Base-by-base conservation (phyloP, 1,140 invertebrate species). In the Drosophila mojavensis region DNA sequence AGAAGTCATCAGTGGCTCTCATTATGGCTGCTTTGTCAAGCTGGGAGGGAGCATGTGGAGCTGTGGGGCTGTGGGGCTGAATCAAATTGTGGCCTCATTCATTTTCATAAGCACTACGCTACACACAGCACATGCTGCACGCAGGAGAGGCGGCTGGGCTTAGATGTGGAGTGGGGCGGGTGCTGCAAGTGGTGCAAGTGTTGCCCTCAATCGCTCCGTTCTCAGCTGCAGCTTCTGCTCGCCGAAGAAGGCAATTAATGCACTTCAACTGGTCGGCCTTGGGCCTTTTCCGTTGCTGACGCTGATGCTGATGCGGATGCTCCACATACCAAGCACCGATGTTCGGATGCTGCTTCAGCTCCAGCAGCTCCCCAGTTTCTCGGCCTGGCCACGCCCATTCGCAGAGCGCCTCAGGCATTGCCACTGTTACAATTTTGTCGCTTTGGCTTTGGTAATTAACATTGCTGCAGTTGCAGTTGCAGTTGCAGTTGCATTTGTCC, bases 391-490 rank as follows among this genome's bases (percentile, higher is more conserved):
- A 79, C 80, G 80, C 80, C 80, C 62, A 68, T 60, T 64, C 41
- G 10, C 20, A 24, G 59, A 28, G 45, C 36, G 65, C 77, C 75
- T 60, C 53, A 43, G 73, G 72, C 47, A 48, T 74, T 78, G 82
- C 83, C 79, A 82, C 82, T 86, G 82, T 86, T 86, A 86, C 79
- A 86, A 88, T 86, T 88, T 79, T 79, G 78, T 86, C 79, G 78
- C 78, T 75, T 53, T 69, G 20, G 50, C 61, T 75, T 50, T 63
- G 62, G 75, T 75, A 78, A 78, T 78, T 81, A 76, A 75, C 72
- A 69, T 56, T 73, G 64, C 67, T 68, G 65, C 67, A 60, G 28
- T 30, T 48, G 68, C 61, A 30, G 39, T 56, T 51, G 66, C 39
- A 48, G 30, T 24, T 39, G 5, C 26, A 30, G 39, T 58, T 51